Evolutionary conservation across 2,888 invertebrate species (phyloP).

Genomic region (Tiliacea aurago): DNA sequence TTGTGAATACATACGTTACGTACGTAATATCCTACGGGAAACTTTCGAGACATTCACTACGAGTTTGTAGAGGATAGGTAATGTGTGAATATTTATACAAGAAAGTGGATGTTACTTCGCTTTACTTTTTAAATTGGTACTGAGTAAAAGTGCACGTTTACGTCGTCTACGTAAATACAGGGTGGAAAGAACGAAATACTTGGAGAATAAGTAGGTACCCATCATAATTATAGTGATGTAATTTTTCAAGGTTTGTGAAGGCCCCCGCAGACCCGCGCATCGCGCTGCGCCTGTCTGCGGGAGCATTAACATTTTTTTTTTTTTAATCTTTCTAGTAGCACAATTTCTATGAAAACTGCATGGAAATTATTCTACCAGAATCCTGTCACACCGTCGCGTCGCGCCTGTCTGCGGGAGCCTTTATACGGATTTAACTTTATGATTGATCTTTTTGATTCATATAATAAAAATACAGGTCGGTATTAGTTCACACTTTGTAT

Average conservation of each 20-base stretch:
- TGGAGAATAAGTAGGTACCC: background rate
- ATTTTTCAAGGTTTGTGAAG: background rate
- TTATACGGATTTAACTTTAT: too few species aligned
- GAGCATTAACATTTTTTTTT: too few species aligned
- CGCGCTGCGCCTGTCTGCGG: too few species aligned
- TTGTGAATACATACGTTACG: constrained; percentile 73
- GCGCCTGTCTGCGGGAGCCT: too few species aligned
- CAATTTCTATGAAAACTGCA: too few species aligned
- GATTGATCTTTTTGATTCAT: background rate
- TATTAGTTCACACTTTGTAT: background rate
- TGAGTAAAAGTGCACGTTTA: constrained; percentile 3
- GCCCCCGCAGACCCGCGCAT: too few species aligned
- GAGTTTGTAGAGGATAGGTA: constrained; percentile 56
- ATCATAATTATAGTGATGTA: background rate
- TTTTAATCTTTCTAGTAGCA: too few species aligned
- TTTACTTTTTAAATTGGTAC: constrained; percentile 37
- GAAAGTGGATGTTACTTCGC: constrained; percentile 44
- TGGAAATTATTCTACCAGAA: too few species aligned
- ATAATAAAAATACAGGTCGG: background rate
- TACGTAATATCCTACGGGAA: constrained; percentile 72
- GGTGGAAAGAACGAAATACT: background rate
- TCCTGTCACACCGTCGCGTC: too few species aligned
- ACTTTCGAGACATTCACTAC: constrained; percentile 75
- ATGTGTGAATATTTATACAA: constrained; percentile 64
- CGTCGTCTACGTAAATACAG: background rate